phyloP scores from a whole-genome alignment of 2,888 invertebrate species.

The Callimorpha dominula region DNA sequence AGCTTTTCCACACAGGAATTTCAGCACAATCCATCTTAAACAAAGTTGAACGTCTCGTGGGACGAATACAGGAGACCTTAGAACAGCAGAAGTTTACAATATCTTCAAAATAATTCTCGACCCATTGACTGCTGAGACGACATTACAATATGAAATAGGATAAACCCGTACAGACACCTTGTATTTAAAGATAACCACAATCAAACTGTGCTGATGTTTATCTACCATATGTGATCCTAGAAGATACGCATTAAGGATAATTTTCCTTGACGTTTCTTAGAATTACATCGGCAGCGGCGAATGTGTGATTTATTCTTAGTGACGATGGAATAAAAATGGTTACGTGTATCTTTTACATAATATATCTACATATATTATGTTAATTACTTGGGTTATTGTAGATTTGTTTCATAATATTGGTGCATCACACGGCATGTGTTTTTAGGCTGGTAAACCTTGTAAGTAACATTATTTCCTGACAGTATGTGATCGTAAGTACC shows the following conservation, averaged over 20 bases:
- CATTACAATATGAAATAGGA: background rate
- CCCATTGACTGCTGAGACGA: background rate
- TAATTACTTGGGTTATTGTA: background rate
- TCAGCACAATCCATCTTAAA: too few relatives aligned
- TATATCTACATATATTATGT: background rate
- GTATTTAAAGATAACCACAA: background rate
- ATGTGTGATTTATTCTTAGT: slow-evolving; percentile 4
- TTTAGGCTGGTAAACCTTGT: too few relatives aligned
- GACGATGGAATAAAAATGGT: background rate
- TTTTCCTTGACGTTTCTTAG: slow-evolving; percentile 24
- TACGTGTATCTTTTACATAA: background rate
- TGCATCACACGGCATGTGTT: background rate
- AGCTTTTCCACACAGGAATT: too few relatives aligned
- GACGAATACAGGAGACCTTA: background rate
- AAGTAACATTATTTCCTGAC: too few relatives aligned
- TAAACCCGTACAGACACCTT: slow-evolving; percentile 8
- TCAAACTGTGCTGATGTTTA: background rate
- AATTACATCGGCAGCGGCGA: slow-evolving; percentile 6
- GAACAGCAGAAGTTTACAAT: background rate
- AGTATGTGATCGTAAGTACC: too few relatives aligned
- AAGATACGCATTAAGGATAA: slow-evolving; percentile 10
- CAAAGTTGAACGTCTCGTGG: background rate
- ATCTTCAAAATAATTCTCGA: background rate
- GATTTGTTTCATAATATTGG: background rate
- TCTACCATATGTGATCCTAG: slow-evolving; percentile 4